These are phyloP conservation scores for Cnemophilus loriae DNA, from an alignment of 2,113 vertebrate genomes.

Conservation along the genomic window DNA sequence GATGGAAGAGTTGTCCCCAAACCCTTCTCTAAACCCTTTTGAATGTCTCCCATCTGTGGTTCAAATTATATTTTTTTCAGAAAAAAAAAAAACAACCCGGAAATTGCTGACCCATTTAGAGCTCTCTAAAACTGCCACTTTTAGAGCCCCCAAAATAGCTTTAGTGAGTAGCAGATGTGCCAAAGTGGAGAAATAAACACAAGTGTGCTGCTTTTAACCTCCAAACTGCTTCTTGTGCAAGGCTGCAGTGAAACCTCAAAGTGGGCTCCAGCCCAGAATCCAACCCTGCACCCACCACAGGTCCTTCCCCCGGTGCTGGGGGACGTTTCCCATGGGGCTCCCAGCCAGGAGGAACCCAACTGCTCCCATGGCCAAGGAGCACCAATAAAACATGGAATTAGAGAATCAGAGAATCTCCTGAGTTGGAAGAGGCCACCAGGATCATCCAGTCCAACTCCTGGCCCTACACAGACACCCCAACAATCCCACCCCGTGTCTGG, in stretches of 20 bases:
- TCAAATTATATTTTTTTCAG: neutral
- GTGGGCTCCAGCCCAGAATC: neutral
- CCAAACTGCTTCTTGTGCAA: neutral
- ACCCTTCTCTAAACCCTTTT: neutral
- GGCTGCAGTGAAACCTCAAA: neutral
- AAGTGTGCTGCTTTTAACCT: neutral
- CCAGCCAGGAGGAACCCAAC: fast-evolving
- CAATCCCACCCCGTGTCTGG: neutral
- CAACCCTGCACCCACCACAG: fast-evolving
- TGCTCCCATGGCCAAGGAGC: neutral
- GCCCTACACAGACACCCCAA: neutral
- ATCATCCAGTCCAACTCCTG: neutral
- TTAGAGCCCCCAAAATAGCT: neutral
- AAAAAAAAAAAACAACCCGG: neutral
- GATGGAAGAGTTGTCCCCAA: neutral
- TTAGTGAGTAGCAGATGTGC: slow-evolving; percentile 15
- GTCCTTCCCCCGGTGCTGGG: neutral
- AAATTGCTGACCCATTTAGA: neutral
- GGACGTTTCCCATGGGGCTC: neutral
- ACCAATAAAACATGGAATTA: neutral
- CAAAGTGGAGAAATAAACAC: neutral
- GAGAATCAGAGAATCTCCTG: neutral
- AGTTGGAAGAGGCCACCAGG: neutral
- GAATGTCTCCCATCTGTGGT: neutral
- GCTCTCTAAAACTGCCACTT: neutral